Percentiles rank a stretch among this genome's conserved stretches.
phyloP scores from a whole-genome alignment of 2,797 vertebrate genomes.

The Arremon brunneinucha region DNA sequence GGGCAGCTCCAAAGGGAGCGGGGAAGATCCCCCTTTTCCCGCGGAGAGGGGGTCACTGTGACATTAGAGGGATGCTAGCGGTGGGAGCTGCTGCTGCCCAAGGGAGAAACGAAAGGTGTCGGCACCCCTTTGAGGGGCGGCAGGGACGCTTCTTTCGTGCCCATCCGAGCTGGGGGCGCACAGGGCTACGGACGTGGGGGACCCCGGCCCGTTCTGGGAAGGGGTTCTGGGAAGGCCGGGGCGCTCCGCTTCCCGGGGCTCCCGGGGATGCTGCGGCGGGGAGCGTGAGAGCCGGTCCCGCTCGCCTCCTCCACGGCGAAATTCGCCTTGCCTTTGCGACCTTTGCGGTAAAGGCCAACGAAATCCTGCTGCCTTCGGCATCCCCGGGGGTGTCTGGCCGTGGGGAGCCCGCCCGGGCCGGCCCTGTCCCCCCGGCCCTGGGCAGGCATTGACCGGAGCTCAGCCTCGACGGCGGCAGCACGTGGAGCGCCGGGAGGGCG shows the following conservation, averaged over 20 bases:
- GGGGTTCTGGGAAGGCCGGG: background rate
- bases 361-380: background rate
- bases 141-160: too few relatives aligned
- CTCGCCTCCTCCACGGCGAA: background rate
- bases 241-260: background rate
- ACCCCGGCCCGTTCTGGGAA: too few relatives aligned
- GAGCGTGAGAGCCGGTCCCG: background rate
- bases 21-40: background rate
- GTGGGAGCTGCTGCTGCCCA: background rate
- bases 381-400: background rate
- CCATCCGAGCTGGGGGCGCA: too few relatives aligned
- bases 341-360: background rate
- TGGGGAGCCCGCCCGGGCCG: too few relatives aligned
- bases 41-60: background rate
- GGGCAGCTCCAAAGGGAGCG: background rate
- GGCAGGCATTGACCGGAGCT: background rate
- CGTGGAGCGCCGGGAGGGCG: background rate
- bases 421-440: too few relatives aligned
- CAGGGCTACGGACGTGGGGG: background rate
- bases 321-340: background rate
- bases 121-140: fast-evolving
- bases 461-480: background rate
- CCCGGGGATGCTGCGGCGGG: too few relatives aligned
- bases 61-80: background rate
- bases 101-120: background rate